Conservation (phyloP, 2,888 invertebrate species). For the Cerastis leucographa region DNA sequence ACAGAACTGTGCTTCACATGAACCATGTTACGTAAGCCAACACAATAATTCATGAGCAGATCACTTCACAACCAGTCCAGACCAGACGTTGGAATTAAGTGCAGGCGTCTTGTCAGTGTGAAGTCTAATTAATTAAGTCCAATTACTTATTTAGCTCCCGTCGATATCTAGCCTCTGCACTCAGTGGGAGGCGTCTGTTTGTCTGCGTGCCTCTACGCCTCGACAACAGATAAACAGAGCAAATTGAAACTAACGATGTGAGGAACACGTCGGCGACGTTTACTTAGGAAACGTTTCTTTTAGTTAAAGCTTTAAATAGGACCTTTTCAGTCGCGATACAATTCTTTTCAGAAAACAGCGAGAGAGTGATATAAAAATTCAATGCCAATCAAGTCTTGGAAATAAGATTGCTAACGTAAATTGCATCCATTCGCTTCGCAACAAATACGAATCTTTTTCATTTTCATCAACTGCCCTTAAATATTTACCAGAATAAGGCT, state of each 20-base stretch:
- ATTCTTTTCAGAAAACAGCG: neutral
- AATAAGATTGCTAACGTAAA: conserved; percentile 24
- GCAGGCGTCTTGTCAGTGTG: conserved; percentile 56
- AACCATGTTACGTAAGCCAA: conserved; percentile 10
- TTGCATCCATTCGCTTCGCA: conserved; percentile 13
- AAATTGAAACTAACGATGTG: conserved; percentile 57
- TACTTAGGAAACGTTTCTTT: conserved; percentile 45
- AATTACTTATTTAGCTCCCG: conserved; percentile 67
- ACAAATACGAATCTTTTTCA: conserved; percentile 20
- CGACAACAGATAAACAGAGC: conserved; percentile 39
- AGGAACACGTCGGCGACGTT: conserved; percentile 23
- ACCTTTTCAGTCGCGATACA: conserved; percentile 2
- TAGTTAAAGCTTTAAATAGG: conserved; percentile 14
- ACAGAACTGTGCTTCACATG: conserved; percentile 7
- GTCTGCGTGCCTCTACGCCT: conserved; percentile 54
- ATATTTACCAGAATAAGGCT: conserved; percentile 22
- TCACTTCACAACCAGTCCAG: conserved; percentile 27
- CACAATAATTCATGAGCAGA: conserved; percentile 47
- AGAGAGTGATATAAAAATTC: conserved; percentile 2
- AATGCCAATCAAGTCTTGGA: conserved; percentile 12
- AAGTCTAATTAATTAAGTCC: conserved; percentile 71
- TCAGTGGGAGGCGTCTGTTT: conserved; percentile 50
- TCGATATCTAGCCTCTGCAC: conserved; percentile 50
- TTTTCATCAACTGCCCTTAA: conserved; percentile 13
- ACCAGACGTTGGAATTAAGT: conserved; percentile 54